Conservation (phyloP, 2,113 vertebrate species). For the Toxotes chatareus region DNA sequence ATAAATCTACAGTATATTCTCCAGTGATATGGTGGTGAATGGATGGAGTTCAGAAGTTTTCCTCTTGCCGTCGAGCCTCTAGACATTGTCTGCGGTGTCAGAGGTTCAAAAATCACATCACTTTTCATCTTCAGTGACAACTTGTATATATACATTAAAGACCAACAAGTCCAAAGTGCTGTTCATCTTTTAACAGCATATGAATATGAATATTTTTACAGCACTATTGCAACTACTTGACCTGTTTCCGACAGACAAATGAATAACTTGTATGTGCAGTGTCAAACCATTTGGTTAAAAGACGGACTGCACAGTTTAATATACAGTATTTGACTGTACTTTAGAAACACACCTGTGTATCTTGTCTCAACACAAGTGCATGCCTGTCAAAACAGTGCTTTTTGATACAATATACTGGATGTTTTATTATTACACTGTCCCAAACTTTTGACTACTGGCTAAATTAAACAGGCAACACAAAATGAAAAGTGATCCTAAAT, state of each 20-base stretch:
- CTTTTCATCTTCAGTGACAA: slow-evolving; percentile 30
- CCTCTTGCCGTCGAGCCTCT: neutral
- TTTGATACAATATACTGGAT: slow-evolving; percentile 19
- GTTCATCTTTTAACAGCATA: neutral
- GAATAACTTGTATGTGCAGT: neutral
- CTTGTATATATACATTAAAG: slow-evolving; percentile 1
- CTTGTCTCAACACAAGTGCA: slow-evolving; percentile 22
- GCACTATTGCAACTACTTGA: slow-evolving; percentile 18
- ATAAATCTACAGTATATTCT: slow-evolving; percentile 45
- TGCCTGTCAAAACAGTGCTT: slow-evolving; percentile 15
- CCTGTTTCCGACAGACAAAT: neutral
- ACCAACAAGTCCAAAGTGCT: slow-evolving; percentile 8
- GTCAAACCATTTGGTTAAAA: slow-evolving; percentile 3
- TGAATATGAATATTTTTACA: slow-evolving; percentile 22
- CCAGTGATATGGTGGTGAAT: neutral
- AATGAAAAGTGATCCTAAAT: slow-evolving; percentile 23
- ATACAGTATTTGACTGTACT: slow-evolving; percentile 15
- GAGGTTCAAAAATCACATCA: slow-evolving; percentile 17
- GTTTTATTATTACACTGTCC: neutral
- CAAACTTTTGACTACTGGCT: slow-evolving; percentile 16
- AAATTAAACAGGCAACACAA: slow-evolving; percentile 23
- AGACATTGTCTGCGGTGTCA: neutral
- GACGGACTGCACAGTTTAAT: slow-evolving; percentile 10
- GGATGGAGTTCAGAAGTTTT: neutral
- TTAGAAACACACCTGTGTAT: slow-evolving; percentile 1